These are phyloP conservation scores for Cryptotis parvus DNA, from an alignment of 2,113 vertebrate species.

Conservation along the genomic window DNA sequence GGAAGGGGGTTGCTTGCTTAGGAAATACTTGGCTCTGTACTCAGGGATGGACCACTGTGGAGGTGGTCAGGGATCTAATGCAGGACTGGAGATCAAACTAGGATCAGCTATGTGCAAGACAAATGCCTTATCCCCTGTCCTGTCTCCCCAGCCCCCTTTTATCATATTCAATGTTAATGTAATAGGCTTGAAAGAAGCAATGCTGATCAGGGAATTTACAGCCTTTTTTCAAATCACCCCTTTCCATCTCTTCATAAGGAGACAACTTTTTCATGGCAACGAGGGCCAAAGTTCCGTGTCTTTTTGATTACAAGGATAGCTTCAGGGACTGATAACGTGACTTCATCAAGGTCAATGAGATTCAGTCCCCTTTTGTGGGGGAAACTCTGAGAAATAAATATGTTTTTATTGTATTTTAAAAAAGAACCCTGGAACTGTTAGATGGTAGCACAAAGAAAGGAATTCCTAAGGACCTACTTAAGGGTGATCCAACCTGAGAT, in stretches of 20 bases:
- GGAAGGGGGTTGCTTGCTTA: too few relatives aligned
- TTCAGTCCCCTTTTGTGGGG: not conserved
- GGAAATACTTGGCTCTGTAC: too few relatives aligned
- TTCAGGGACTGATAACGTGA: not conserved
- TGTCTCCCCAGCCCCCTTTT: too few relatives aligned
- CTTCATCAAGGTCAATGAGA: not conserved
- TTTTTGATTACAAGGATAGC: not conserved
- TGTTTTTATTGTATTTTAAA: not conserved
- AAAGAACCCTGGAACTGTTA: not conserved
- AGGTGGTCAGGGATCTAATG: too few relatives aligned
- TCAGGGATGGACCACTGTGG: too few relatives aligned
- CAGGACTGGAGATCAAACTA: too few relatives aligned
- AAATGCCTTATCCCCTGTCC: too few relatives aligned
- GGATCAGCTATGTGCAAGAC: too few relatives aligned
- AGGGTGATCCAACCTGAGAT: not conserved
- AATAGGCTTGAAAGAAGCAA: too few relatives aligned
- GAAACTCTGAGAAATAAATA: not conserved
- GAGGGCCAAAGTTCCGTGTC: accelerated
- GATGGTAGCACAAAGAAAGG: not conserved
- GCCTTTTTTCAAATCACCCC: too few relatives aligned
- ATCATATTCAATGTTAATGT: too few relatives aligned
- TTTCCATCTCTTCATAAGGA: not conserved
- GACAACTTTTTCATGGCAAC: not conserved
- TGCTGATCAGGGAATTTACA: too few relatives aligned
- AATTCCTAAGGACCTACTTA: not conserved